Conservation (phyloP, 2,888 invertebrate species). For the Rhimphoctona megacephalus region DNA sequence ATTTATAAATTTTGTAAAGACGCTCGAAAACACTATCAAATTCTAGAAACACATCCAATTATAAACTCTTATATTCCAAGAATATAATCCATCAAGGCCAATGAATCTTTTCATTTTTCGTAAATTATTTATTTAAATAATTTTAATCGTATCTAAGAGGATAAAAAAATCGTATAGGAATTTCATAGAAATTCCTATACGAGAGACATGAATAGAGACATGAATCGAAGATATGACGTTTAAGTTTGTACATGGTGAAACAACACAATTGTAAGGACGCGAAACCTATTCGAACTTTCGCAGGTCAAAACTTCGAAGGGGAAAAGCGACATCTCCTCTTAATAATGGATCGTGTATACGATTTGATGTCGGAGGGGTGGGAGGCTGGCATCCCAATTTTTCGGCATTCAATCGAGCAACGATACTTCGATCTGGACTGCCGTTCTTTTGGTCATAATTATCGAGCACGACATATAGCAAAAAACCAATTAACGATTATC, state of each 20-base stretch:
- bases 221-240: not conserved
- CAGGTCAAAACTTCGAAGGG: no score
- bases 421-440: no score
- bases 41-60: not conserved
- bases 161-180: not conserved
- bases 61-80: not conserved
- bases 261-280: no score
- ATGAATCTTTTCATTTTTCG: not conserved
- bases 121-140: not conserved
- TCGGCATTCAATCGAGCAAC: no score
- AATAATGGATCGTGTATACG: no score
- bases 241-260: not conserved
- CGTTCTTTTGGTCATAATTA: no score
- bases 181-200: not conserved
- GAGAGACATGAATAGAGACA: not conserved
- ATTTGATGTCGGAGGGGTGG: no score
- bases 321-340: no score
- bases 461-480: no score
- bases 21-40: not conserved
- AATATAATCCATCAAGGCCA: not conserved
- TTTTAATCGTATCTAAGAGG: constrained; percentile 40
- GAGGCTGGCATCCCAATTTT: no score
- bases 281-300: no score
- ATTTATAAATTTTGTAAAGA: not conserved
- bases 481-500: no score